Base-by-base conservation (phyloP, 2,113 vertebrate species). In the Strix aluco region DNA sequence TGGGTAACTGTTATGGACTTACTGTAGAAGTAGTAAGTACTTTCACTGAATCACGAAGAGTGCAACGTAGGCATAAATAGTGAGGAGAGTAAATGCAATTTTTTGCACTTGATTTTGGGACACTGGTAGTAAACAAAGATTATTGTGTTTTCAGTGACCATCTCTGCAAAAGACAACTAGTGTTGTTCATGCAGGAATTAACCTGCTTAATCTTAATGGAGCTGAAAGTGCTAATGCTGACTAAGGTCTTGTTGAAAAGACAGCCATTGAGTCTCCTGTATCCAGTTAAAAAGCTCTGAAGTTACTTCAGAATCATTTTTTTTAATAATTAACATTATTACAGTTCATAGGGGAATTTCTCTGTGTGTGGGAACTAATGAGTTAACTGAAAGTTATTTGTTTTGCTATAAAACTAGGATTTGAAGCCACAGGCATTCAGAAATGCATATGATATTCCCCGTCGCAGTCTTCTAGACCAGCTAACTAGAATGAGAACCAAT, bases 401-500 rank as follows among this genome's bases (percentile, higher is more conserved):
- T 96, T 95, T 87, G 54, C 97, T 75, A 46, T 17, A 62, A 93
- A 97, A 95, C 83, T 36, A 99, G 98, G 98, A 98, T 93, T 93
- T 98, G 86, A 98, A 98, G 96, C 98, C 98, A 62, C 98, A 98
- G 81, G 97, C 98, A 14, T 98, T 98, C 62, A 97, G 98, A 92
- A 99, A 99, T 92, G 98, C 98, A 0, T 99, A 98, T n/a, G 98
- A 99, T 97, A 98, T 99, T 97, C 98, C 98, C 78, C 98, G 98
- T 29, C 95, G 81, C 93, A 98, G 81, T 96, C 98, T 99, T 73
- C 88, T 99, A 88, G 98, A 99, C 93, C 98, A 99, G 82, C 95
- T 99, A 83, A 99, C 98, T 42, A 97, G 98, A 92, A 99, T 99
- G 98, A 98, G 98, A 97, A 97, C 98, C 62, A 99, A 98, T 72